Base-by-base conservation (phyloP, 1,140 invertebrate species). In the Tetramorium alpestre region DNA sequence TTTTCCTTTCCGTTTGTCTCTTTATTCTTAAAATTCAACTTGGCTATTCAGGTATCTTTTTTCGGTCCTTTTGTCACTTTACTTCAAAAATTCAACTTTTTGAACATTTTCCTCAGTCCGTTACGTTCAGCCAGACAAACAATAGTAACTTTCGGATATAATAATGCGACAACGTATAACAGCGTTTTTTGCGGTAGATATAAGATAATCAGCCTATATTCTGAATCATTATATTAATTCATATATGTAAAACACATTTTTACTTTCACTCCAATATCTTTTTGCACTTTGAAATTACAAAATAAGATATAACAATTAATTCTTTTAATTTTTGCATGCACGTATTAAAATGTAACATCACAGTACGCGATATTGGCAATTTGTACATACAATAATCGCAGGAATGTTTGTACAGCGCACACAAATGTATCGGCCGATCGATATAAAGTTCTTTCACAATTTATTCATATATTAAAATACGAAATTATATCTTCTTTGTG, bases 341-440 rank as follows among this genome's bases (percentile, higher is more conserved):
- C 51, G n/a, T 67, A 0, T 56, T 22, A 69, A 86, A 69, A 60
- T 33, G 28, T 77, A 56, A 82, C 64, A 72, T 82, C 62, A 49
- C 47, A 78, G 58, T 72, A 54, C 47, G 4, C 33, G n/a, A 18
- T 38, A 28, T 76, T 47, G 51, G 33, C 41, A 64, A 18, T 56
- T 78, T 78, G 70, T 76, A 44, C 58, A 62, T 76, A 44, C 58
- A 62, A 62, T 86, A 73, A 33, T 78, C 51, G 22, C 72, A 89
- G 89, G 89, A 90, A 89, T 85, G 49, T 88, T 77, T 47, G n/a
- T 38, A 69, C 38, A 41, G 18, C 49, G 76, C 56, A 77, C 18
- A 47, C n/a, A 54, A 18, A 69, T 41, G n/a, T 58, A 72, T 72
- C 78, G 49, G 38, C 18, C 18, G 41, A 73, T 49, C 2, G 11